Percentiles rank a stretch among this genome's conserved stretches.
Conservation (phyloP, 1,140 invertebrate genomes). For the Geopemphigus sp. region DNA sequence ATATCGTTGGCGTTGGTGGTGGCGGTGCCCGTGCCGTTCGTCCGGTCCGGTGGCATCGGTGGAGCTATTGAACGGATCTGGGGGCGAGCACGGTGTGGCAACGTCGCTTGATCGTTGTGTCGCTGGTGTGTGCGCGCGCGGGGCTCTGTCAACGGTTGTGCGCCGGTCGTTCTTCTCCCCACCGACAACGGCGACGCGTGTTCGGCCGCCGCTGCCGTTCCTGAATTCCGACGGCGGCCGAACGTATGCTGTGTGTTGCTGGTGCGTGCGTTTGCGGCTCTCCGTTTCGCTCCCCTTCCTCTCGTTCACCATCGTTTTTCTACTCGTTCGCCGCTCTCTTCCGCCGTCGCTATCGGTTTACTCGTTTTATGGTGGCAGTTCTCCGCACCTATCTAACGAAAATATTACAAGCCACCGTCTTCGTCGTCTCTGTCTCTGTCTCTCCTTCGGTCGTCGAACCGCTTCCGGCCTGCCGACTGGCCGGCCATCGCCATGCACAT, state of each 20-base stretch:
- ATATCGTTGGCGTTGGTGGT: background rate
- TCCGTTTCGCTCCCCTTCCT: background rate
- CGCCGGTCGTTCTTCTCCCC: background rate
- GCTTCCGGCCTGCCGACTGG: conserved; percentile 43
- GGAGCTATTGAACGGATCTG: conserved; percentile 46
- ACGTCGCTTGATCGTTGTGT: conserved; percentile 52
- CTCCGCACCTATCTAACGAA: conserved; percentile 40
- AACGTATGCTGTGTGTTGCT: background rate
- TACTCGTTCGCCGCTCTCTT: background rate
- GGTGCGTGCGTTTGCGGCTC: background rate
- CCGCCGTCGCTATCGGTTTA: no score
- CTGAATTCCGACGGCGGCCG: conserved; percentile 4
- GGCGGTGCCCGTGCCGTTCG: background rate
- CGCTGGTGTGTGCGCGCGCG: conserved; percentile 50
- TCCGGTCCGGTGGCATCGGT: conserved; percentile 24
- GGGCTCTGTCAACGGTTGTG: conserved; percentile 47
- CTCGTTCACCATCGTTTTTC: no score
- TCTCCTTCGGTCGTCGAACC: conserved; percentile 44
- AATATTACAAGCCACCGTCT: conserved; percentile 1
- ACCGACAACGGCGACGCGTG: no score
- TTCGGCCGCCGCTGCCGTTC: background rate
- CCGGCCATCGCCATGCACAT: background rate
- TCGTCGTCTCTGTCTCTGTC: conserved; percentile 17
- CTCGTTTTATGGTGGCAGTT: background rate
- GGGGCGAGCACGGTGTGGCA: conserved; percentile 38